Conservation (phyloP, 1,140 invertebrate species). For the Sitodiplosis mosellana region DNA sequence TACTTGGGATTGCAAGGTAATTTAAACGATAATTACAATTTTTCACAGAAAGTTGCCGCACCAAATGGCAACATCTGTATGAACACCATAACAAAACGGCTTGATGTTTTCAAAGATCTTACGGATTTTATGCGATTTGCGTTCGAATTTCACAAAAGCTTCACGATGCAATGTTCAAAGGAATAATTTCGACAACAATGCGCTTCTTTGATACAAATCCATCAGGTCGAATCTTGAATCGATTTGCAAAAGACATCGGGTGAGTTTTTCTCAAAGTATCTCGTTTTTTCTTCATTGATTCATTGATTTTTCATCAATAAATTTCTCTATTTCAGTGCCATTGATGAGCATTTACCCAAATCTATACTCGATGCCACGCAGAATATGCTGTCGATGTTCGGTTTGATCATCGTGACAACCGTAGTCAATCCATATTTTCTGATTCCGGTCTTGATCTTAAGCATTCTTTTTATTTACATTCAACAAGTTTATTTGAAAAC, state of each 20-base stretch:
- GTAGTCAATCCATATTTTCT: conserved; percentile 55
- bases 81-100: neutral
- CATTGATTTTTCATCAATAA: too few relatives aligned
- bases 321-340: conserved; percentile 26
- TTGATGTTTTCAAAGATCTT: conserved; percentile 20
- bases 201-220: conserved; percentile 61
- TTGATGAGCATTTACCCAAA: conserved; percentile 82
- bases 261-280: conserved; percentile 28
- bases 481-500: conserved; percentile 58
- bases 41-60: neutral
- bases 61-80: neutral
- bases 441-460: conserved; percentile 31
- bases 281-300: too few relatives aligned
- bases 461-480: conserved; percentile 46
- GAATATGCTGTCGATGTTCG: conserved; percentile 40
- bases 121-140: conserved; percentile 42
- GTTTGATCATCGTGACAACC: conserved; percentile 44
- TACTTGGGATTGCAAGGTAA: neutral
- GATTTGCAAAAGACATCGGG: conserved; percentile 62
- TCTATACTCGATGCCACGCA: conserved; percentile 37
- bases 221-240: conserved; percentile 50
- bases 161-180: conserved; percentile 57
- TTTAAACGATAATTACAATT: neutral
- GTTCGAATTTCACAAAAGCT: conserved; percentile 47
- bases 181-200: conserved; percentile 48